Base-by-base conservation (phyloP, 1,140 invertebrate species). In the Macrobrachium rosenbergii region DNA sequence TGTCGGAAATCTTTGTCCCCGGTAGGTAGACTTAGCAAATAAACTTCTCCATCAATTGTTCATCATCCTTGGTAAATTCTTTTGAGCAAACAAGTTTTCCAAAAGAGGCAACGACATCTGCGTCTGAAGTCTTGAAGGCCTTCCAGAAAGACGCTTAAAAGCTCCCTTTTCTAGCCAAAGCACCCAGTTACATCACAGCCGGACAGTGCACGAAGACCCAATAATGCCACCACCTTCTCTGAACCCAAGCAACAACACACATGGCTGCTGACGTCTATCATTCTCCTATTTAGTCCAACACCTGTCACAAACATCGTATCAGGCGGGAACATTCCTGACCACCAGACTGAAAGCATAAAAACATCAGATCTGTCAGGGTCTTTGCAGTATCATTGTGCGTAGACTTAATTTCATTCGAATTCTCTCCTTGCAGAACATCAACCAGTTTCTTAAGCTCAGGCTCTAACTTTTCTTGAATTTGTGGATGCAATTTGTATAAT, bases 211-310 rank as follows among this genome's bases (percentile, higher is more conserved):
- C 37, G 73, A 45, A 76, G 37, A 16, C 73, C 73, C 73, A 76
- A 28, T 45, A 76, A 76, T 76, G 73, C 6, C 73, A 5, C 21
- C 16, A 76, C 73, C 73, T 76, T 76, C 37, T 76, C 73, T 23
- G 73, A 76, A 23, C 73, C 73, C 73, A 76, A 76, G 73, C 73
- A 76, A 43, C 5, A 76, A 23, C 73, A 6, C 7, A 76, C 37
- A n/a, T n/a, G n/a, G 21, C 21, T 5, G 73, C 37, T 76, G 73
- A 76, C 21, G 21, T 8, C 73, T 76, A 76, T 76, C 43, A 76
- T 76, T 76, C 73, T 76, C 37, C 73, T 76, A 76, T 76, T 76
- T 76, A 19, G 73, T 76, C 73, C 21, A 76, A 76, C 73, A 76
- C 21, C 73, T 76, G 73, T 76, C 73, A 76, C 73, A 23, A 76